Base-by-base conservation (phyloP, 92 coral and sea anemone species). In the Palythoa caribaeorum region DNA sequence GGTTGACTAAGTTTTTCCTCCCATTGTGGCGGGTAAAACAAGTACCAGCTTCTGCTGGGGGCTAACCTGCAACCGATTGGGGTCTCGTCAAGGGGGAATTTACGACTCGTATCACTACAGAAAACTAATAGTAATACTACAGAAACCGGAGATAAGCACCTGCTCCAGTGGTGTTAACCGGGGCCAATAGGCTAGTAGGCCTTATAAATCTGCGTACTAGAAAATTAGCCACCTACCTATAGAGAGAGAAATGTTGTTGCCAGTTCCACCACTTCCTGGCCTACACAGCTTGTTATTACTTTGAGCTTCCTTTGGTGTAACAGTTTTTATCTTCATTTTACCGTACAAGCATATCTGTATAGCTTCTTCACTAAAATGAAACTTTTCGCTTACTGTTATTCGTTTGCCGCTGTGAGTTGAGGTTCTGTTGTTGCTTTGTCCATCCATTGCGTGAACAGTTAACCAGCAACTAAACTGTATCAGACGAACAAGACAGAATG, bases 271-370 rank as follows among this genome's bases (percentile, higher is more conserved):
- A 63, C 4, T 44, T 44, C 3, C 7, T 44, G 50, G 5, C 50
- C 50, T 4, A 44, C 50, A 44, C 7, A 44, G 70, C 70, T 17
- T 63, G 70, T 17, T 0, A 17, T 9, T 20, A 63, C 9, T 19
- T 63, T 63, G 70, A 63, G 20, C 10, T n/a, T 77, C 83, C 20
- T 28, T 54, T 14, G 83, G 83, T 1, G 63, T 54, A 20, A 77
- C 51, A 21, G 35, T 53, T 53, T 50, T 53, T 6, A 77, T 53
- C 12, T 77, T 77, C 38, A 68, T 77, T 54, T 53, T 77, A 77
- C 83, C 83, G 6, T 77, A 77, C 44, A 77, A 54, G 83, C 83
- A 77, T 69, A 77, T 77, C 17, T 77, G 83, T 54, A 77, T 16
- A 37, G 28, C 68, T 15, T 77, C 83, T 37, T 77, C 40, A 54